Evolutionary conservation across 2,113 vertebrate genomes (phyloP).

Genomic region (Rhagologus leucostigma): DNA sequence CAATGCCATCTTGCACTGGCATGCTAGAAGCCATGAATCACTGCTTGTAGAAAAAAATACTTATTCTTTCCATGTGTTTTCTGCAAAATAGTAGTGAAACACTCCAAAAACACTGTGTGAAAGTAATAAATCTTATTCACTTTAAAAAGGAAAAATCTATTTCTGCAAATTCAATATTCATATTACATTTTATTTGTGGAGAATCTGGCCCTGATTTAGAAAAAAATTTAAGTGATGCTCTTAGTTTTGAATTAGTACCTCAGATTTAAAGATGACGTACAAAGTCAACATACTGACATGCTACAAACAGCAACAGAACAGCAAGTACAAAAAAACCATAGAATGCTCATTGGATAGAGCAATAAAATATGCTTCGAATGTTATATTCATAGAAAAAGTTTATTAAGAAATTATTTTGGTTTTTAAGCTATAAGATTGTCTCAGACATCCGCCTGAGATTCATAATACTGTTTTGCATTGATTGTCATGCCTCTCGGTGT

Average conservation of each 20-base stretch:
- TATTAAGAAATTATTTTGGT: not conserved
- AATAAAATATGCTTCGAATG: not conserved
- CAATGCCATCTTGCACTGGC: not conserved
- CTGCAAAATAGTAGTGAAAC: not conserved
- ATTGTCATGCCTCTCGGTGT: not conserved
- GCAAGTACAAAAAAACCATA: not conserved
- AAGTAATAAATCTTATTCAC: not conserved
- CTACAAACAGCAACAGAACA: not conserved
- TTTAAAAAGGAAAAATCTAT: not conserved
- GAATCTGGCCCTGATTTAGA: not conserved
- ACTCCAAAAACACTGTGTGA: not conserved
- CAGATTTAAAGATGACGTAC: not conserved
- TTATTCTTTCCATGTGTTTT: not conserved
- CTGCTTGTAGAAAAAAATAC: not conserved
- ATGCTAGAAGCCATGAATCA: not conserved
- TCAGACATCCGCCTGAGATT: not conserved
- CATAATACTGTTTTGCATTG: not conserved
- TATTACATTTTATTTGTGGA: not conserved
- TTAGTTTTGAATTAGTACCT: not conserved
- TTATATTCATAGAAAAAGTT: not conserved
- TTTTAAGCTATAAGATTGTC: not conserved
- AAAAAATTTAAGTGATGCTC: not conserved
- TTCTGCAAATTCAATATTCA: not conserved
- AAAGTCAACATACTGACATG: not conserved
- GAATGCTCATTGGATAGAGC: not conserved